phyloP scores from a whole-genome alignment of 2,113 vertebrate species.

The Mastomys natalensis region DNA sequence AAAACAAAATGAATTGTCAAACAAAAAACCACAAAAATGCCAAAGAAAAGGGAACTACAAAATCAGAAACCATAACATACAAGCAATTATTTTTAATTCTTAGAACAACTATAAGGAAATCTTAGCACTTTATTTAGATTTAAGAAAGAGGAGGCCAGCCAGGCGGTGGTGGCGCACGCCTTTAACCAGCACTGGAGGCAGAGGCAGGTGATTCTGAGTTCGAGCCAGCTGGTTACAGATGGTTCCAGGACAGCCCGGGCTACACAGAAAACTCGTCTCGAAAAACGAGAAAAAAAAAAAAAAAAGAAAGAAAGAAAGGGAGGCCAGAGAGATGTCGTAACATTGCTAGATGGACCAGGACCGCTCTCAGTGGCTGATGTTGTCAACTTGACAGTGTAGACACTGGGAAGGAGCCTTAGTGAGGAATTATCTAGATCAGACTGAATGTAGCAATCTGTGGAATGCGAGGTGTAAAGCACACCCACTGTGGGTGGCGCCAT shows the following conservation, averaged over 20 bases:
- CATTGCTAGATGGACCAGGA: neutral
- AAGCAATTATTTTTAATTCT: slow-evolving; percentile 3
- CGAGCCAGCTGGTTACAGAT: too few relatives aligned
- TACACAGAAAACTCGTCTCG: too few relatives aligned
- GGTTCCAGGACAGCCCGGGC: too few relatives aligned
- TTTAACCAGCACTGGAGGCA: too few relatives aligned
- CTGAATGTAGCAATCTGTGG: too few relatives aligned
- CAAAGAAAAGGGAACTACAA: neutral
- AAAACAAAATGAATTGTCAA: neutral
- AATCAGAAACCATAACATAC: neutral
- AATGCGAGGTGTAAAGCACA: neutral
- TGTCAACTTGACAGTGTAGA: neutral
- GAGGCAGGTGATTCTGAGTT: too few relatives aligned
- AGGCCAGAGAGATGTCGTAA: neutral
- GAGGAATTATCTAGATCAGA: neutral
- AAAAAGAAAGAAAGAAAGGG: too few relatives aligned
- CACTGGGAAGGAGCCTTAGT: neutral
- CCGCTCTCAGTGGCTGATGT: neutral
- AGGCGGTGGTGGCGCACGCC: too few relatives aligned
- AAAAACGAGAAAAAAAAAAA: too few relatives aligned
- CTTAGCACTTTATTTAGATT: neutral
- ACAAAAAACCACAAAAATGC: neutral
- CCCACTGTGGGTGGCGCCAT: neutral
- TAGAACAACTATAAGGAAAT: neutral
- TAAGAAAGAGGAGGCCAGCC: neutral